phyloP scores from a whole-genome alignment of 1,140 invertebrate genomes.

The Tetraneura akinire region DNA sequence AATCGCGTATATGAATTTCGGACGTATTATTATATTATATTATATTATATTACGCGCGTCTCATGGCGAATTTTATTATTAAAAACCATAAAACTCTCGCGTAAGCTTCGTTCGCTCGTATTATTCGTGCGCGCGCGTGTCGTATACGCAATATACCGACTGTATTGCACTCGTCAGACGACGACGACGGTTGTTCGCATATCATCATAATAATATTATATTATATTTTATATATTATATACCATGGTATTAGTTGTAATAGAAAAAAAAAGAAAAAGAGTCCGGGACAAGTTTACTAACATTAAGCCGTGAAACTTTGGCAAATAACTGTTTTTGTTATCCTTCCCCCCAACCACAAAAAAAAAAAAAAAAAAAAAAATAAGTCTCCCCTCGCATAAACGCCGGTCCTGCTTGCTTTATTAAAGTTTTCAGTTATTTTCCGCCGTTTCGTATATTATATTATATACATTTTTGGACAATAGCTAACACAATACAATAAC shows the following conservation, averaged over 20 bases:
- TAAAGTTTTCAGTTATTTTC: conserved; percentile 27
- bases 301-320: conserved; percentile 10
- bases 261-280: conserved; percentile 20
- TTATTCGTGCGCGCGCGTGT: background rate
- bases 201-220: too few species aligned
- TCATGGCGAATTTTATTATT: background rate
- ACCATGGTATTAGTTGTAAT: background rate
- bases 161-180: background rate
- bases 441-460: background rate
- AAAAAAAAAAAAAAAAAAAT: too few species aligned
- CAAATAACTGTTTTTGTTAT: conserved; percentile 28
- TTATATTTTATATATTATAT: too few species aligned
- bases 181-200: background rate
- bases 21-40: too few species aligned
- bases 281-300: background rate
- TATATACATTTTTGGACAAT: conserved; percentile 21
- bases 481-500: background rate
- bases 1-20: too few species aligned
- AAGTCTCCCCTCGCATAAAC: background rate
- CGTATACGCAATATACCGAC: too few species aligned
- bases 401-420: background rate
- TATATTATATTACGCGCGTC: background rate
- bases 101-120: background rate
- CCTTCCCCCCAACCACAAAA: too few species aligned
- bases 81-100: conserved; percentile 14